Percentiles rank a stretch among this genome's conserved stretches.
phyloP scores from a whole-genome alignment of 2,888 invertebrate species.

The Gymnoscelis rufifasciata region DNA sequence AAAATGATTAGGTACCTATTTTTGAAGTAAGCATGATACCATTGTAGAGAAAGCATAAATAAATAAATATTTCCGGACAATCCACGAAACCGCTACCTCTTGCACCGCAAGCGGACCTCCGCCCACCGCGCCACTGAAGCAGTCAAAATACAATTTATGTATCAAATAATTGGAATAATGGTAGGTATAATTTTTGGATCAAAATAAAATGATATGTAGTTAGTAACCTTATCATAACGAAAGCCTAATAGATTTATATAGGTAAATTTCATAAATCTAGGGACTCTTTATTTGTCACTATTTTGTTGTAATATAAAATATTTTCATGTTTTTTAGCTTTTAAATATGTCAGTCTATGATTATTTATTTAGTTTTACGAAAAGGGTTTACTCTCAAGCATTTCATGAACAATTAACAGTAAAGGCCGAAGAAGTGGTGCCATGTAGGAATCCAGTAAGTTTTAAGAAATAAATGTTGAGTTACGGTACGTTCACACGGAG shows the following conservation, averaged over 20 bases:
- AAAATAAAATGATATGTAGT: neutral
- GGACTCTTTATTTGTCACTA: constrained; percentile 38
- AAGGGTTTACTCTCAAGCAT: constrained; percentile 25
- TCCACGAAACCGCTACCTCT: no score
- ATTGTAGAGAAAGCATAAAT: no score
- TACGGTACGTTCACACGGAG: no score
- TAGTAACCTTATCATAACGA: neutral
- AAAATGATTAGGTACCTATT: no score
- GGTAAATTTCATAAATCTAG: constrained; percentile 60
- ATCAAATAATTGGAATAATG: no score
- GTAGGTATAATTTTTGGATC: no score
- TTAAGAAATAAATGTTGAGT: no score
- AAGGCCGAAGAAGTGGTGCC: constrained; percentile 51
- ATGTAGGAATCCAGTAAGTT: constrained; percentile 53
- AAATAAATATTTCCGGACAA: no score
- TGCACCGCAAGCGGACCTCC: no score
- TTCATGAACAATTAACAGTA: constrained; percentile 42
- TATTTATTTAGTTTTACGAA: constrained; percentile 46
- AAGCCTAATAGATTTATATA: constrained; percentile 53
- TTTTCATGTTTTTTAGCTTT: constrained; percentile 57
- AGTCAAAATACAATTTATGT: no score
- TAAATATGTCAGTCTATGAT: constrained; percentile 61
- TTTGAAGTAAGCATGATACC: no score
- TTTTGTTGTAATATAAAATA: constrained; percentile 38
- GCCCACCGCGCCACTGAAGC: no score